Evolutionary conservation across 2,113 vertebrate species (phyloP), one percentile per base, ranked within the genome.

Genomic region (Gallinago paraguaiae): DNA sequence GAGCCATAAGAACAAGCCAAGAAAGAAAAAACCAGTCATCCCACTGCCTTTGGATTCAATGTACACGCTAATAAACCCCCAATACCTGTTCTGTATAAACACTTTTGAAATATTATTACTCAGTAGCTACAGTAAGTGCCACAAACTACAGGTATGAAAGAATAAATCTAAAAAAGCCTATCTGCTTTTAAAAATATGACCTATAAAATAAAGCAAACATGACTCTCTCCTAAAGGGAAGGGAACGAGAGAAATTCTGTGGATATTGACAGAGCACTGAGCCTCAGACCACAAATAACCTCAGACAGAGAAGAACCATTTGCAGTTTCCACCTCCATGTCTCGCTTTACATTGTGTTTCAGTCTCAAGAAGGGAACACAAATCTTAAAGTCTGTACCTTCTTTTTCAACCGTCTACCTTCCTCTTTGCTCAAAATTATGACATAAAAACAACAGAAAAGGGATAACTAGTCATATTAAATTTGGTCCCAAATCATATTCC

Each of bases 171-270:
- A 88, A 93, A 70, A 57, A 41, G 6, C 31, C 3, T 27, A 86
- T 19, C 63, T 76, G 41, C 37, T 91, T 37, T 81, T 50, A 61
- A 57, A 96, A 96, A 71, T 35, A 17, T 61, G 28, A 46, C 24
- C 72, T 51, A 51, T 45, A 91, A 93, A 97, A 78, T 90, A 74
- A 83, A 81, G 79, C 50, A 90, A 95, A 87, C 91, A 30, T 27
- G 2, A 71, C 30, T 37, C 30, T 56, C 46, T 95, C 69, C 45
- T 75, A 76, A 71, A 84, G 79, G 17, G 77, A 27, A 93, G 39
- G 54, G 91, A 95, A 46, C 9, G 37, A 92, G 37, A 64, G 11
- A 54, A 89, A 88, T 51, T 86, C 24, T 56, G 24, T 72, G 69
- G 48, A 59, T 79, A 54, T 6, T 75, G 59, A 17, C 43, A 86